phyloP scores from a whole-genome alignment of 2,113 vertebrate species.

The Aptenodytes patagonicus region DNA sequence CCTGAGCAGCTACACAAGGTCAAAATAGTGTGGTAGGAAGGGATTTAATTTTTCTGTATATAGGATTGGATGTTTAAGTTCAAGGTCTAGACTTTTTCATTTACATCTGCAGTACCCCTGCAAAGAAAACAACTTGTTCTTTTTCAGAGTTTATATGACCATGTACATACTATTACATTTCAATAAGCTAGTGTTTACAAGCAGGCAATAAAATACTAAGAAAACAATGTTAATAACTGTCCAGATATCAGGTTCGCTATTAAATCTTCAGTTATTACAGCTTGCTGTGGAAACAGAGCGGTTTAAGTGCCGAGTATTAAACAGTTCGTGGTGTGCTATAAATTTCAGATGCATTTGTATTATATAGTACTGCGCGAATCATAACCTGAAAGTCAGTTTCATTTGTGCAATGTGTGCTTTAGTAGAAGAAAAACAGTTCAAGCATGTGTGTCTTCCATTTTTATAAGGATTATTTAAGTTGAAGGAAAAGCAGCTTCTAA shows the following conservation, averaged over 20 bases:
- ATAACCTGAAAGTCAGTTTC: constrained; percentile 40
- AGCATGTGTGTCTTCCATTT: constrained; percentile 12
- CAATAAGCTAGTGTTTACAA: constrained; percentile 56
- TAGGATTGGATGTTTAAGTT: neutral
- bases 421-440: constrained; percentile 33
- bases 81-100: neutral
- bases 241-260: constrained; percentile 24
- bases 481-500: constrained; percentile 23
- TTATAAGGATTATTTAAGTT: constrained; percentile 31
- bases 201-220: constrained; percentile 18
- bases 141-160: constrained; percentile 26
- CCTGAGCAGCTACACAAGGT: neutral
- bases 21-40: neutral
- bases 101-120: neutral
- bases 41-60: neutral
- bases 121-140: neutral
- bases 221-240: constrained; percentile 61
- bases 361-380: constrained; percentile 39
- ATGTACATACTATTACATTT: neutral
- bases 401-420: neutral
- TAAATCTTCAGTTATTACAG: constrained; percentile 51
- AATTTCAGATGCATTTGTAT: constrained; percentile 51
- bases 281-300: constrained; percentile 33
- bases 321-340: neutral
- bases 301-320: constrained; percentile 38